These are phyloP conservation scores for Atherix ibis DNA, from an alignment of 2,888 invertebrate genomes.

Conservation along the genomic window DNA sequence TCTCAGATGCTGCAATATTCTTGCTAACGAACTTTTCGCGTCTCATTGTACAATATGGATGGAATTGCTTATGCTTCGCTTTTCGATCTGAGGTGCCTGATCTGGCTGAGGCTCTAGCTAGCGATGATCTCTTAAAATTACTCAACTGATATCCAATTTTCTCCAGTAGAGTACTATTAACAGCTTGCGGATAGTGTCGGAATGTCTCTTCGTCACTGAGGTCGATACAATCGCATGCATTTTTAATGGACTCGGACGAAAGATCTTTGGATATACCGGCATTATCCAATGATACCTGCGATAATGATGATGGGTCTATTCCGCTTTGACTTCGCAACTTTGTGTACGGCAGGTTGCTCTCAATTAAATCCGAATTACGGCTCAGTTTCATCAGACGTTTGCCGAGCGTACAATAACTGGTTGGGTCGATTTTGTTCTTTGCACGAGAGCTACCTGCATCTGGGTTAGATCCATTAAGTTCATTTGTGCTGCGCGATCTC, in stretches of 20 bases:
- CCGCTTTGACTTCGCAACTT: slow-evolving; percentile 6
- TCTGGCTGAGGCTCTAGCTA: slow-evolving; percentile 3
- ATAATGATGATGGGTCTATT: neutral
- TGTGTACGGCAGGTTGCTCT: slow-evolving; percentile 7
- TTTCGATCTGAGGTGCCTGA: slow-evolving; percentile 8
- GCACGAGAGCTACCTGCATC: neutral
- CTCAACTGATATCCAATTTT: slow-evolving; percentile 6
- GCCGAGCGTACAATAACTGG: slow-evolving; percentile 9
- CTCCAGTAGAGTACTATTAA: slow-evolving; percentile 9
- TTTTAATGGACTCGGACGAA: slow-evolving; percentile 25
- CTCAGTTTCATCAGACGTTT: slow-evolving; percentile 9
- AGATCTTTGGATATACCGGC: slow-evolving; percentile 22
- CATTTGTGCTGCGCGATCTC: slow-evolving; percentile 3
- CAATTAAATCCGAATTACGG: slow-evolving; percentile 3
- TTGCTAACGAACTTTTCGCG: slow-evolving; percentile 5
- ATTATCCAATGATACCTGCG: slow-evolving; percentile 6
- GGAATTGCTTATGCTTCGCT: slow-evolving; percentile 7
- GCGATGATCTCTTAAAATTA: slow-evolving; percentile 6
- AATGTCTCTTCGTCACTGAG: slow-evolving; percentile 18
- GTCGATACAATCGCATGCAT: slow-evolving; percentile 21
- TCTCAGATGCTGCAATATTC: neutral
- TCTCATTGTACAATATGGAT: slow-evolving; percentile 11
- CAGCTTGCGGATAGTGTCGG: slow-evolving; percentile 2
- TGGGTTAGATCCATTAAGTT: slow-evolving; percentile 1
- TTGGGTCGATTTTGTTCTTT: slow-evolving; percentile 4